Base-by-base conservation (phyloP, 2,888 invertebrate genomes). In the Limnephilus marmoratus region DNA sequence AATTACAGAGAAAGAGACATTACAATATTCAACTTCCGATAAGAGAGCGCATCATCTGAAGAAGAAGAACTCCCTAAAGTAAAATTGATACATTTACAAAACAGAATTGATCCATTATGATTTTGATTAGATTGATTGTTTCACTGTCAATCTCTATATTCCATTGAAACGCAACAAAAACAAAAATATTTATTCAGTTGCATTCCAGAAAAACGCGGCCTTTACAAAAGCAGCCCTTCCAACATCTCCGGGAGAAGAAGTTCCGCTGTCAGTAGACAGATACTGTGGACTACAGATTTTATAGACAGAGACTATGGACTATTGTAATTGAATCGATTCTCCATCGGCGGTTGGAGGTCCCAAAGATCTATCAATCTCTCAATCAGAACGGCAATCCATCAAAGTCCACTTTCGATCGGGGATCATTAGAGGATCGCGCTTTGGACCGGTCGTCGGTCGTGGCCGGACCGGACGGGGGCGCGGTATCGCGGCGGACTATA, bases 351-450 rank as follows among this genome's bases (percentile, higher is more conserved):
- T 81, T 81, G 81, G 31, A 86, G 29, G 85, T 29, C 90, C 49
- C 85, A 68, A 29, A 85, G 89, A 29, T 90, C 88, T 45, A 93
- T 91, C 93, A 90, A 90, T 92, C 91, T 80, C 82, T 91, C 91
- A 88, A 90, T 92, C 91, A 92, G 37, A 81, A 15, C 81, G 41
- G 37, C 90, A 80, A 93, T 93, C 90, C 31, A 93, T 93, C 91
- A 93, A 91, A 90, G 93, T 93, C 93, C 49, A 34, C 80, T 86
- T 90, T 88, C 68, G 91, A 85, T 81, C 90, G 53, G 83, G 37
- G 41, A 89, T 91, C 92, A 92, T 92, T 92, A 92, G 91, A 90
- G 86, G 90, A 49, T 92, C 87, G 92, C 82, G 90, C 89, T 91
- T 91, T 85, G 90, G 81, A 86, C 86, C 86, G 87, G 89, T 81